Percentiles rank a stretch among this genome's conserved stretches.
These are phyloP conservation scores for Cariama cristata DNA, from an alignment of 2,113 vertebrate species.

Conservation along the genomic window DNA sequence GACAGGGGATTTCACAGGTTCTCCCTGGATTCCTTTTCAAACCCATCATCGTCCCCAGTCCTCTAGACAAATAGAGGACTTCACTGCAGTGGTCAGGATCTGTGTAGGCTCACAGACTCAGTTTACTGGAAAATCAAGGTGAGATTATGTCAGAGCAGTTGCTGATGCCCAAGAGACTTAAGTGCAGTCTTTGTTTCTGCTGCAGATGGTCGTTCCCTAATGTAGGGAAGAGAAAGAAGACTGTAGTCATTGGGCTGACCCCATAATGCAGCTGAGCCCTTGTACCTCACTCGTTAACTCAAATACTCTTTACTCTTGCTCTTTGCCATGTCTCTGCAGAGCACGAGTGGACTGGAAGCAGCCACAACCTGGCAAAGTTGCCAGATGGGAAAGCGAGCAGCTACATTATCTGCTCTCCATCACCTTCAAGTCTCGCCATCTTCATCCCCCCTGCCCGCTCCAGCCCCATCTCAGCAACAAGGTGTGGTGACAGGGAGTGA, in stretches of 20 bases:
- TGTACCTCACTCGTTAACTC: background rate
- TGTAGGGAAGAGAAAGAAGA: background rate
- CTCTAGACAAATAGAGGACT: background rate
- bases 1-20: background rate
- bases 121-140: background rate
- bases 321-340: background rate
- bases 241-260: background rate
- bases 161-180: background rate
- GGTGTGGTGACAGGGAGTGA: accelerated
- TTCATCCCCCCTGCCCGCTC: accelerated
- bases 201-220: background rate
- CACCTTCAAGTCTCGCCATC: background rate
- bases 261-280: background rate
- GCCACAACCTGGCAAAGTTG: accelerated
- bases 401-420: accelerated
- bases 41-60: background rate
- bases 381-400: background rate
- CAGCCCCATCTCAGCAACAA: accelerated
- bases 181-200: background rate
- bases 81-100: background rate
- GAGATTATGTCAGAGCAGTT: background rate
- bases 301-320: background rate
- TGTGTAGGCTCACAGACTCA: background rate
- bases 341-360: accelerated
- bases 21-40: background rate